Evolutionary conservation across 2,113 vertebrate species (phyloP).

Genomic region (Pampusana beccarii): DNA sequence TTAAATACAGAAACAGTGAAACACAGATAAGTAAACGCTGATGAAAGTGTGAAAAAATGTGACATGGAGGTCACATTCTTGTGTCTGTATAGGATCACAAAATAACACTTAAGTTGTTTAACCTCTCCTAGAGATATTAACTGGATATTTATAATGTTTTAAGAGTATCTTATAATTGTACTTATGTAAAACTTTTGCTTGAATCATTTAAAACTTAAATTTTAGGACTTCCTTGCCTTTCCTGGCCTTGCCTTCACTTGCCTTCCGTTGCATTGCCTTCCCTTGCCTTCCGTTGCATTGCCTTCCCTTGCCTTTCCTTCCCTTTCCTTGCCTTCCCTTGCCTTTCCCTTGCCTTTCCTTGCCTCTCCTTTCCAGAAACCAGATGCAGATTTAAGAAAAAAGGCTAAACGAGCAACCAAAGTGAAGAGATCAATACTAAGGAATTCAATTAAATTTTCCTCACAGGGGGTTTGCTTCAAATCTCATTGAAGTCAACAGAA

Average conservation of each 20-base stretch:
- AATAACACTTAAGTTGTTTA: background rate
- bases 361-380: background rate
- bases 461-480: conserved; percentile 18
- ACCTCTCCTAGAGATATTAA: background rate
- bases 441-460: conserved; percentile 54
- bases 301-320: background rate
- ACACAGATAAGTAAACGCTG: background rate
- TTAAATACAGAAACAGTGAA: background rate
- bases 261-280: too few species aligned
- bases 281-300: too few species aligned
- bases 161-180: background rate
- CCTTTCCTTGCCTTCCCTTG: background rate
- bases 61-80: background rate
- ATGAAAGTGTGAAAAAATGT: background rate
- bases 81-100: background rate
- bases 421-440: conserved; percentile 17
- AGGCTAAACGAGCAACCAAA: conserved; percentile 33
- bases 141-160: background rate
- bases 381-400: conserved; percentile 20
- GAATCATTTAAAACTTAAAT: background rate
- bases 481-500: conserved; percentile 37
- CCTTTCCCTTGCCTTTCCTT: background rate
- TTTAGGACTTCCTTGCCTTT: background rate
- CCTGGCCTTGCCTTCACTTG: too few species aligned
- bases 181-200: background rate